Base-by-base conservation (phyloP, 2,888 invertebrate genomes). In the Nephrotoma flavescens region DNA sequence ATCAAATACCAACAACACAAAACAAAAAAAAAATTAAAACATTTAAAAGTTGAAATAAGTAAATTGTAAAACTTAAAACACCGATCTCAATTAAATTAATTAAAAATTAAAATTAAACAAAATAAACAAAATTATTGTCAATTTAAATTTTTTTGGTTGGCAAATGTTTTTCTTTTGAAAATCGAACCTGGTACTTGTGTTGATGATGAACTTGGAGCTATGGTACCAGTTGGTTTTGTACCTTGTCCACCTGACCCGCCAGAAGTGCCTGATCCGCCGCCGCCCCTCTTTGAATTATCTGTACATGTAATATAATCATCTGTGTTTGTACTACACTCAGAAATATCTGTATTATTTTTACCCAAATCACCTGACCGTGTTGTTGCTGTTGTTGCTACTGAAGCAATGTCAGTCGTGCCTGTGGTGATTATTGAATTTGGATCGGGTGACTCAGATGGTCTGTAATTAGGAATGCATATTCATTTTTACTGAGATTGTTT, bases 271-370 rank as follows among this genome's bases (percentile, higher is more conserved):
- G 90, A 92, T 90, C 90, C 92, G 41, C 47, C 52, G 6, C 45
- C 41, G 41, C 86, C 86, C 89, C 91, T 92, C 91, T 95, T 94
- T 19, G 95, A 95, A 89, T 94, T 95, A 90, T 95, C 95, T 87
- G 95, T 97, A 90, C 97, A 97, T 89, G 97, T 97, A 88, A 96
- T 95, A 91, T 97, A 97, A 91, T 97, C 97, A 91, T 97, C 97
- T 31, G 95, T 95, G 71, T 95, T 94, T 3, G 94, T 95, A 87
- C 97, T 97, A 89, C 96, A 96, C 92, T 97, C 97, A n/a, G 96
- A 96, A 86, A 96, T 93, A 90, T 97, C 97, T 83, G 95, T 95
- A 88, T 95, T 95, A 31, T 94, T 93, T 91, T 94, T 94, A 45
- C 95, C 94, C 9, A 95, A 95, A 91, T 96, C 96, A 7, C 71